These are phyloP conservation scores for Tanaodytes sp. DNA, from an alignment of 2,888 invertebrate genomes.

Conservation along the genomic window DNA sequence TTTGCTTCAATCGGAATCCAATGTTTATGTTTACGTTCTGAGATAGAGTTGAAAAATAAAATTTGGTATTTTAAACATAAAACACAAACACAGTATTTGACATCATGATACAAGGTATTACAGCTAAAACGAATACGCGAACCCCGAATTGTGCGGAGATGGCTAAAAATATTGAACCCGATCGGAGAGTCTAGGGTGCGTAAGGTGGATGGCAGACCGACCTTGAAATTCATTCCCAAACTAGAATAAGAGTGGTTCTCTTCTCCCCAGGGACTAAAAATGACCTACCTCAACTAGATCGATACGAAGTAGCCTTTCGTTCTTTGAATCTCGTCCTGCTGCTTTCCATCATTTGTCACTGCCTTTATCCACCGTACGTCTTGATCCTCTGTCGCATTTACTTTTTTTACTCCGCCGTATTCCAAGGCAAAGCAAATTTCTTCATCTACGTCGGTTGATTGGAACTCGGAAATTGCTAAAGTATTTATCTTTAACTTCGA, in stretches of 20 bases:
- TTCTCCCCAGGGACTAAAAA: conserved; percentile 62
- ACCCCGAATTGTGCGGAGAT: too few species aligned
- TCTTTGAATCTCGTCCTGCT: conserved; percentile 12
- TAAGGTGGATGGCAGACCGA: conserved; percentile 59
- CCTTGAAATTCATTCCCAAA: conserved; percentile 71
- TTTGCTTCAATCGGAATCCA: too few species aligned
- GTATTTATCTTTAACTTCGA: conserved; percentile 3
- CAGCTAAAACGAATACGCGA: too few species aligned
- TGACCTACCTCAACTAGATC: conserved; percentile 71
- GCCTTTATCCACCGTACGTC: not conserved
- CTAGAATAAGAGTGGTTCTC: conserved; percentile 66
- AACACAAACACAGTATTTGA: too few species aligned
- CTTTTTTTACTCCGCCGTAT: too few species aligned
- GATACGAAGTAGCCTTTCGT: conserved; percentile 65
- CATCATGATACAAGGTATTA: too few species aligned
- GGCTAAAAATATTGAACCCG: too few species aligned
- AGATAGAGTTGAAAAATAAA: too few species aligned
- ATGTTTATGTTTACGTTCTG: too few species aligned
- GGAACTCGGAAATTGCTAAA: not conserved
- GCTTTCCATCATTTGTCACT: conserved; percentile 30
- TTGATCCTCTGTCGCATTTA: not conserved
- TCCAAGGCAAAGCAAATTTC: conserved; percentile 1
- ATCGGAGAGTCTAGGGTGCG: too few species aligned
- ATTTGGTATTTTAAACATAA: too few species aligned
- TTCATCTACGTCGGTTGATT: not conserved